Base-by-base conservation (phyloP, 2,797 vertebrate species). In the Cichlasoma orientale region DNA sequence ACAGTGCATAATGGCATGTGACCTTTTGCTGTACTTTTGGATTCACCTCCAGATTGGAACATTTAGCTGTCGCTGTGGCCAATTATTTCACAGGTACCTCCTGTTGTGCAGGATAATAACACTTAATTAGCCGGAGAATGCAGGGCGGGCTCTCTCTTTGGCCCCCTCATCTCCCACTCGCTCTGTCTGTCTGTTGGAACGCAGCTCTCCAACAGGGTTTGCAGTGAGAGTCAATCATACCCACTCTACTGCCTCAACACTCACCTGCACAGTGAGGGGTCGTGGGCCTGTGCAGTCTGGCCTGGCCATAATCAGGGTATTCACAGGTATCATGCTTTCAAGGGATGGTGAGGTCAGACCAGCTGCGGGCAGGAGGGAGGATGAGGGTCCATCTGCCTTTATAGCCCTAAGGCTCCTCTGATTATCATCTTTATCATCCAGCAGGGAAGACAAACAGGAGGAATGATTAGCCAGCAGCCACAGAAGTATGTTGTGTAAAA, bases 21-120 rank as follows among this genome's bases (percentile, higher is more conserved):
- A 96, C 95, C 95, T 95, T 95, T 95, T 88, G 80, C 88, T 44
- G 84, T 81, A 83, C 90, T 91, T 92, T 91, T 86, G 88, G 90
- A 91, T 94, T 95, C 92, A 93, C 90, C 93, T 93, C 88, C 93
- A 95, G 92, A 95, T 92, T 90, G 93, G 93, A 93, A 93, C 92
- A 94, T 95, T 95, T 94, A 94, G 93, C 93, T 82, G 90, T 94
- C 86, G 79, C 92, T 89, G 94, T 83, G 92, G 93, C 94, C 95
- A 95, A 95, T 96, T 95, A 96, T 95, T 94, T 95, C 88, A 89
- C 93, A 94, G 95, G 94, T 95, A 88, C 92, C 89, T 91, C 95
- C 94, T 90, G 92, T 94, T 92, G 95, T 93, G 95, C 82, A 23
- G 86, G 92, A 94, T 96, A 95, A 96, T 95, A 93, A 92, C 90